phyloP scores from a whole-genome alignment of 2,113 vertebrate genomes.

The Ramphastos sulfuratus region DNA sequence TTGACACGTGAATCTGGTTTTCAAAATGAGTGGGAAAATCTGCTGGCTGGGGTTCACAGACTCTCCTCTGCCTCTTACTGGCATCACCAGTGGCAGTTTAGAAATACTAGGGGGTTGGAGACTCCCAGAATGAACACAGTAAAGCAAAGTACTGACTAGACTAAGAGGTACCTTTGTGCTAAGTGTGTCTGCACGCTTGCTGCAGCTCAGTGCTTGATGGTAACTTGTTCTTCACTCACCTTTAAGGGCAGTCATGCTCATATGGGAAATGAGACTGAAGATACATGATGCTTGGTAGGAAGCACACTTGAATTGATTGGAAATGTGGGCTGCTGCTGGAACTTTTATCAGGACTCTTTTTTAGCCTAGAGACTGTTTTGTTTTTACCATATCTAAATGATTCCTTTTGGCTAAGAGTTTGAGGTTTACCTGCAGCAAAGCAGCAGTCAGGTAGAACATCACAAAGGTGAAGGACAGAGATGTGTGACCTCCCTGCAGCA shows the following conservation, averaged over 20 bases:
- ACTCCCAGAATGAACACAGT: neutral
- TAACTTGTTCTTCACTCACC: neutral
- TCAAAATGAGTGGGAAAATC: neutral
- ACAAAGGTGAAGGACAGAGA: slow-evolving; percentile 79
- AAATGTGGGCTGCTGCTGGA: neutral
- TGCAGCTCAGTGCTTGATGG: neutral
- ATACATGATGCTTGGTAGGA: neutral
- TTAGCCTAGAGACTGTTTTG: neutral
- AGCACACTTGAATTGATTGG: neutral
- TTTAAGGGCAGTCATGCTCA: neutral
- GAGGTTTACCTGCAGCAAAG: slow-evolving; percentile 88
- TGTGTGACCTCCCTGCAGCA: slow-evolving; percentile 83
- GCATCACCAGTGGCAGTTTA: neutral
- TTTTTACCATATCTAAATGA: neutral
- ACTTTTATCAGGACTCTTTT: neutral
- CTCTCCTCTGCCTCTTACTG: neutral
- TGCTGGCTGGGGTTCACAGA: neutral
- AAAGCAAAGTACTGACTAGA: neutral
- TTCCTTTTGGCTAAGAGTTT: neutral
- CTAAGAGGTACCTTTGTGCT: neutral
- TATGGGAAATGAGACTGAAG: neutral
- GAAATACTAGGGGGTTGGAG: neutral
- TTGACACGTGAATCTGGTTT: neutral
- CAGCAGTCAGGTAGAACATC: slow-evolving; percentile 86
- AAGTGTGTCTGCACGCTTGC: neutral